A percentile compares a stretch with the other conserved stretches of the same genome.
These are phyloP conservation scores for Paralvinella palmiformis DNA, from an alignment of 1,140 invertebrate species.

Conservation along the genomic window DNA sequence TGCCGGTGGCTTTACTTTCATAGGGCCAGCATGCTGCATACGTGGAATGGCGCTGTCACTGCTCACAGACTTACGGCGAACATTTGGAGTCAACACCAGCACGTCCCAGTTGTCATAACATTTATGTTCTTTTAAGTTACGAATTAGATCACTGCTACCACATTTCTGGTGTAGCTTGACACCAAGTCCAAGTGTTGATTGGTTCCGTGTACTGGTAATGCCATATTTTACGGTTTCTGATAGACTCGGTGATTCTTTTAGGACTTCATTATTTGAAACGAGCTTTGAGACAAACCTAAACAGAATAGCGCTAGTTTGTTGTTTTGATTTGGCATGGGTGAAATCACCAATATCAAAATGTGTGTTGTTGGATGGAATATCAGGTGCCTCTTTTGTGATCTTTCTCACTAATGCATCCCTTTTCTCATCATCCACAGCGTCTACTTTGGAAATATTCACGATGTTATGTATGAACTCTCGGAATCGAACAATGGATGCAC, in stretches of 20 bases:
- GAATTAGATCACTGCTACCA: conserved; percentile 1
- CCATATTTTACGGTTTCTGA: background rate
- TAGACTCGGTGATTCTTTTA: conserved; percentile 2
- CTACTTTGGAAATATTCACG: background rate
- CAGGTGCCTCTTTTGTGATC: background rate
- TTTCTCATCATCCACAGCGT: background rate
- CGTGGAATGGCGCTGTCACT: background rate
- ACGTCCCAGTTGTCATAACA: background rate
- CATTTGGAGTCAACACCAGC: too few relatives aligned
- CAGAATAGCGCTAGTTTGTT: background rate
- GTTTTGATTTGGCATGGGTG: too few relatives aligned
- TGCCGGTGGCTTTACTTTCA: background rate
- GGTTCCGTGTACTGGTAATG: background rate
- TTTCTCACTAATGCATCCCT: background rate
- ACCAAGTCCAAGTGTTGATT: background rate
- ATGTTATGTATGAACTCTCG: too few relatives aligned
- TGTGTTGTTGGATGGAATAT: background rate
- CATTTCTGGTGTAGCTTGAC: background rate
- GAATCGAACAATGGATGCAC: conserved; percentile 2
- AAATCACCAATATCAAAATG: too few relatives aligned
- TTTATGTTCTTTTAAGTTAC: background rate
- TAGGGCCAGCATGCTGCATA: background rate
- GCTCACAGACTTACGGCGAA: background rate
- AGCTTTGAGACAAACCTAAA: background rate
- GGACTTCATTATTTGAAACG: conserved; percentile 2